phyloP scores from a whole-genome alignment of 2,113 vertebrate genomes.

The Cygnus buccinator region DNA sequence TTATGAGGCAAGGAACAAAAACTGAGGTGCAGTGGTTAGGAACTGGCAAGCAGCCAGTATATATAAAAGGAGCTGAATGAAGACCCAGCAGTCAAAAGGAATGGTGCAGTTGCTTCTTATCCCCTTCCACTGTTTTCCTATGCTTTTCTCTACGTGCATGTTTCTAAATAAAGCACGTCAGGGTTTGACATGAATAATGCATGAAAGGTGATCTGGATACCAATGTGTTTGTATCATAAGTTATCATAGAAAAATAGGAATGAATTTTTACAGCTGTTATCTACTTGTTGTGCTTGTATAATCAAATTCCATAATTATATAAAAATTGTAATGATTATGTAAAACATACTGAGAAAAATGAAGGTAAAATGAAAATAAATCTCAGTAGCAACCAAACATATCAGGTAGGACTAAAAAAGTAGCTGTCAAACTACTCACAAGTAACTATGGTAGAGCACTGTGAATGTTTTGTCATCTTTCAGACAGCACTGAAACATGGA shows the following conservation, averaged over 20 bases:
- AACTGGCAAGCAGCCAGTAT: not conserved
- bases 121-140: not conserved
- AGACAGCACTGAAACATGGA: not conserved
- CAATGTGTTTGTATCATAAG: not conserved
- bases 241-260: not conserved
- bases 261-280: not conserved
- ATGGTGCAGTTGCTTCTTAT: not conserved
- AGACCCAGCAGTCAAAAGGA: not conserved
- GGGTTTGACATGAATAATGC: not conserved
- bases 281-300: not conserved
- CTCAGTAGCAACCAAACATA: not conserved
- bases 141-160: not conserved
- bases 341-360: not conserved
- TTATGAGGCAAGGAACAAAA: not conserved
- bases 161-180: not conserved
- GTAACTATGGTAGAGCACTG: not conserved
- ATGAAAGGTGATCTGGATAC: not conserved
- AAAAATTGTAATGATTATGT: not conserved
- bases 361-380: not conserved
- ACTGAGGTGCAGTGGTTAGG: not conserved
- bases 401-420: not conserved
- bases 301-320: not conserved
- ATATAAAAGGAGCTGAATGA: not conserved
- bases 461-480: not conserved
- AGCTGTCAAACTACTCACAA: not conserved